Percentiles rank a stretch among this genome's conserved stretches.
phyloP scores from a whole-genome alignment of 2,113 vertebrate genomes.

The Marmota monax region DNA sequence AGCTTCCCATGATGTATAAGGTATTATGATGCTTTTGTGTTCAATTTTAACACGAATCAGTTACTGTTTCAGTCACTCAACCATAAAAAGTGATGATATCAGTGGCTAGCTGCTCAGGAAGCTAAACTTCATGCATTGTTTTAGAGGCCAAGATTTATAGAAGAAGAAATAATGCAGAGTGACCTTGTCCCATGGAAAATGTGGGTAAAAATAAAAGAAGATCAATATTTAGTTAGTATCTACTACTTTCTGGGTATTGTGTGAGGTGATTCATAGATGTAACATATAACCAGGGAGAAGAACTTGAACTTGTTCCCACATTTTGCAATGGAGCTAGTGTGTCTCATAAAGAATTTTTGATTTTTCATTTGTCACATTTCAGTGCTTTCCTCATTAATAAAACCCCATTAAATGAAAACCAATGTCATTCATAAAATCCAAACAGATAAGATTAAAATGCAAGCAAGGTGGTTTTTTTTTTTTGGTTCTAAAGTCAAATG shows the following conservation, averaged over 20 bases:
- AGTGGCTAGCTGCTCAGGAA: not conserved
- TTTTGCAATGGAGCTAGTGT: not conserved
- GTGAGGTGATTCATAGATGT: not conserved
- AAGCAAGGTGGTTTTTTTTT: not conserved
- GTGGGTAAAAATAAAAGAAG: not conserved
- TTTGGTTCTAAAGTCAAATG: not conserved
- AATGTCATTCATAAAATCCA: not conserved
- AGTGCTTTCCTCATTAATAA: not conserved
- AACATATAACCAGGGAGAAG: too few relatives aligned
- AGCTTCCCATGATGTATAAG: not conserved
- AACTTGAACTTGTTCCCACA: not conserved
- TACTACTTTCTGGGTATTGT: not conserved
- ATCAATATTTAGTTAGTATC: not conserved
- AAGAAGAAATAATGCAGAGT: not conserved
- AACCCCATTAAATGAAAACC: not conserved
- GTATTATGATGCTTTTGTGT: not conserved
- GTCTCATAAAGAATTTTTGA: not conserved
- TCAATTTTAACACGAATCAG: slow-evolving; percentile 23
- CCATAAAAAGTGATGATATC: not conserved
- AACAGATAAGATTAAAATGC: not conserved
- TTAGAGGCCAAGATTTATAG: not conserved
- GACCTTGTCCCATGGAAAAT: not conserved
- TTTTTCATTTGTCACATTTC: not conserved
- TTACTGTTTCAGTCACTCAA: not conserved
- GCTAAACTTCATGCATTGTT: not conserved